Base-by-base conservation (phyloP, 2,888 invertebrate species). In the Agrochola litura region DNA sequence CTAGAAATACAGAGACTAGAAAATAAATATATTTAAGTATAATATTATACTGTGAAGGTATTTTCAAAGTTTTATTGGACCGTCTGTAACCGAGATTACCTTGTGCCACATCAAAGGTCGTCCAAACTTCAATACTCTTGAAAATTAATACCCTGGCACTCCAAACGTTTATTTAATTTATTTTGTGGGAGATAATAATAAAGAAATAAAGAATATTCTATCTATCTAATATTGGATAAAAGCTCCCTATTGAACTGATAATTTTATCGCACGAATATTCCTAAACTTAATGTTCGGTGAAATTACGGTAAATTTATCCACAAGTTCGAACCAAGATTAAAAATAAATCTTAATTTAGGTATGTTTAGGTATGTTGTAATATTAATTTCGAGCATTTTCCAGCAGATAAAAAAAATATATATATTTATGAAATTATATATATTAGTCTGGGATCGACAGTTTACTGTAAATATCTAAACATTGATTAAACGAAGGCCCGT, bases 401-500 rank as follows among this genome's bases (percentile, higher is more conserved):
- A 25, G 25, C 19, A 52, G 22, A 14, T 60, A 37, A 66, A 76
- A 73, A 65, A 76, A 73, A 65, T n/a, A 72, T 82, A 71, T 82
- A 67, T 25, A 41, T 66, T 4, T 58, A 46, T 46, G 58, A 61
- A 81, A 83, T 78, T 61, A 61, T 58, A 74, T 58, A 66, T 49
- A 49, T 25, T 14, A 41, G 12, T 49, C n/a, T 73, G 60, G 12
- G 10, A 58, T 76, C 43, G 49, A 22, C 41, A 71, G 69, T 65
- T 65, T 67, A 46, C n/a, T 25, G 37, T 52, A 81, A 74, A 73
- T 71, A 76, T 76, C 19, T 61, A 56, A 81, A n/a, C 52, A 69
- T 75, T 85, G 75, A 85, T 83, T 76, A 77, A 76, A 83, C 49
- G 68, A 46, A 25, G 43, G 58, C 12, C 60, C 37, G 56, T 71